Base-by-base conservation (phyloP, 2,113 vertebrate species). In the Gavialis gangeticus region DNA sequence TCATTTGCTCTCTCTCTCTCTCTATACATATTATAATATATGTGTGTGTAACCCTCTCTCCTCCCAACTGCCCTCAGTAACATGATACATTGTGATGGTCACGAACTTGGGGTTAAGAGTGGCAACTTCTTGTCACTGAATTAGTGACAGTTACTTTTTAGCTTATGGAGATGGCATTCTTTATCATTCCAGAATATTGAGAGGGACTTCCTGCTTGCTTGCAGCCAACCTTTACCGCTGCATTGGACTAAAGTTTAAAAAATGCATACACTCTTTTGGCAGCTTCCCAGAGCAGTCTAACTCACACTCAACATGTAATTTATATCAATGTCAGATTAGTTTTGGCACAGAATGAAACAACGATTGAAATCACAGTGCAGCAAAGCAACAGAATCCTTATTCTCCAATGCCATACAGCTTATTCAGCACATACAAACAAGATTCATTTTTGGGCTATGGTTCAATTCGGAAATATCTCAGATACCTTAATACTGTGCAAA, bases 11-110 rank as follows among this genome's bases (percentile, higher is more conserved):
- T 13, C 15, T 37, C 37, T 30, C 12, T 14, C 18, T 2, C 57
- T 0, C 7, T 3, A 0, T 15, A 0, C 2, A 0, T 30, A 5
- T 89, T 63, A n/a, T 46, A 46, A 46, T 46, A 46, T 46, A 46
- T 46, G 46, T 46, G 46, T 46, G 46, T 0, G 46, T 0, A 73
- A 79, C 55, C 12, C 55, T 4, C 63, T 1, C 2, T 13, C 17
- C 22, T 27, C 18, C n/a, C 46, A 46, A 71, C 3, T 1, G 3
- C 54, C 34, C 88, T 66, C 2, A 25, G 28, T 60, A 84, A 56
- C 59, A 85, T 46, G 46, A n/a, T 46, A 79, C 54, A 2, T 21
- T 25, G 46, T 1, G 19, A 28, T 67, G 1, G 28, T 46, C 46
- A 46, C 21, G 46, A 55, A 3, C 63, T 56, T n/a, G 3, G 0